A percentile compares a stretch with the other conserved stretches of the same genome.
Evolutionary conservation across 1,140 invertebrate species (phyloP).

Genomic region (Stenopsyche tienmushanensis): DNA sequence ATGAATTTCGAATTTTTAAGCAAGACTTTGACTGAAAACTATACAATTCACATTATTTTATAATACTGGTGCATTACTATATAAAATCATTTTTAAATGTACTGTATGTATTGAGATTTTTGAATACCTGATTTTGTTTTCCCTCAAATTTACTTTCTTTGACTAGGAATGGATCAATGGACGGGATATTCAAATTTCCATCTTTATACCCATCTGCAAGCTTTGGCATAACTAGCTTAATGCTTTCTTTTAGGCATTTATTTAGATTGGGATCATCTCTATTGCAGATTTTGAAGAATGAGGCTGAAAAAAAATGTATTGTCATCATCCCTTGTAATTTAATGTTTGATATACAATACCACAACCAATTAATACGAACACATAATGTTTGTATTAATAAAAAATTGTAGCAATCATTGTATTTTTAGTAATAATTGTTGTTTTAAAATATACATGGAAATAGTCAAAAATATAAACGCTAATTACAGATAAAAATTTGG

Average conservation of each 20-base stretch:
- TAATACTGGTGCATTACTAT: too few relatives aligned
- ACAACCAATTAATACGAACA: too few relatives aligned
- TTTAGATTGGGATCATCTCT: conserved; percentile 51
- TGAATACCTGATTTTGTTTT: conserved; percentile 51
- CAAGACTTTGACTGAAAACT: conserved; percentile 51
- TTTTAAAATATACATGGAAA: too few relatives aligned
- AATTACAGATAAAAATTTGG: too few relatives aligned
- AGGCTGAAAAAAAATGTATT: conserved; percentile 42
- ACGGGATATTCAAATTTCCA: conserved; percentile 48
- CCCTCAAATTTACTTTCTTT: conserved; percentile 52
- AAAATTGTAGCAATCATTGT: too few relatives aligned
- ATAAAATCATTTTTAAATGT: not conserved
- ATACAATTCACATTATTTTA: not conserved
- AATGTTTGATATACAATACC: too few relatives aligned
- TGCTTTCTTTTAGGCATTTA: conserved; percentile 50
- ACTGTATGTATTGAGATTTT: too few relatives aligned
- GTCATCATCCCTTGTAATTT: too few relatives aligned
- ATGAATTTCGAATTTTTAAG: conserved; percentile 52
- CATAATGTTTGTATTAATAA: too few relatives aligned
- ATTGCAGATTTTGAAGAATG: conserved; percentile 49
- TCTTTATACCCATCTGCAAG: conserved; percentile 48
- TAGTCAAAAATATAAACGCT: too few relatives aligned
- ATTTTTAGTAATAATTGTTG: too few relatives aligned
- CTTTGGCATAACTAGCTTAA: conserved; percentile 44
- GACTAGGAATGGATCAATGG: conserved; percentile 55